phyloP scores from a whole-genome alignment of 1,140 invertebrate species.

The Sycophaga agraensis region DNA sequence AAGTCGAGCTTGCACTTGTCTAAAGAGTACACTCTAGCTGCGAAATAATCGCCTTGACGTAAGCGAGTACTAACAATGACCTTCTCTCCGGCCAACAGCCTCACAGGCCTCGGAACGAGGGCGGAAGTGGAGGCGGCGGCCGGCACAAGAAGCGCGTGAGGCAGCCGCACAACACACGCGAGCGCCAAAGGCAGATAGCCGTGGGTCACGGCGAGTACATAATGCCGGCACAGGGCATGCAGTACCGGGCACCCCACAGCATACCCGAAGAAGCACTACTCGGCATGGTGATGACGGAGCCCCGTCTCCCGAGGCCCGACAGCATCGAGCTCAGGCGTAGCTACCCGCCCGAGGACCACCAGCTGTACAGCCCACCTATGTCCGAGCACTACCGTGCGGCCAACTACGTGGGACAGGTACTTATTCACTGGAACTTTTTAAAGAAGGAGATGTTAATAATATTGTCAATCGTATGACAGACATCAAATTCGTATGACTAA shows the following conservation, averaged over 20 bases:
- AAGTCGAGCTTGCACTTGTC: conserved; percentile 18
- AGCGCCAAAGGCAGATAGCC: conserved; percentile 79
- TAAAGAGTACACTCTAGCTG: not conserved
- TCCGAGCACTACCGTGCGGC: conserved; percentile 50
- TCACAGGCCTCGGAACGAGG: conserved; percentile 63
- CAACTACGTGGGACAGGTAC: conserved; percentile 19
- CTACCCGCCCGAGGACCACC: conserved; percentile 65
- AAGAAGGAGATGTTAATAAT: no score
- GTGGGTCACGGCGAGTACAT: conserved; percentile 85
- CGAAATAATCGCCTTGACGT: no score
- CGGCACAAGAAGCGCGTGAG: conserved; percentile 80
- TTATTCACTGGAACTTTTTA: no score
- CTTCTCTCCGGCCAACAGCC: conserved; percentile 55
- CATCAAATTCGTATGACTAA: no score
- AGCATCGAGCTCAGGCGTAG: conserved; percentile 73
- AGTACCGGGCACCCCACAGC: conserved; percentile 50
- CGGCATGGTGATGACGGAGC: conserved; percentile 56
- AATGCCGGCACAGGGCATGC: conserved; percentile 63
- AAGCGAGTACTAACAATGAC: not conserved
- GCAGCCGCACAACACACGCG: conserved; percentile 82
- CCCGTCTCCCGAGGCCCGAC: conserved; percentile 70
- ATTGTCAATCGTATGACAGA: no score
- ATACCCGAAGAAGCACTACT: conserved; percentile 52
- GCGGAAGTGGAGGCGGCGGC: conserved; percentile 59
- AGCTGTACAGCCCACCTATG: conserved; percentile 54